Conservation (phyloP, 2,888 invertebrate species). For the Drosophila phalerata region DNA sequence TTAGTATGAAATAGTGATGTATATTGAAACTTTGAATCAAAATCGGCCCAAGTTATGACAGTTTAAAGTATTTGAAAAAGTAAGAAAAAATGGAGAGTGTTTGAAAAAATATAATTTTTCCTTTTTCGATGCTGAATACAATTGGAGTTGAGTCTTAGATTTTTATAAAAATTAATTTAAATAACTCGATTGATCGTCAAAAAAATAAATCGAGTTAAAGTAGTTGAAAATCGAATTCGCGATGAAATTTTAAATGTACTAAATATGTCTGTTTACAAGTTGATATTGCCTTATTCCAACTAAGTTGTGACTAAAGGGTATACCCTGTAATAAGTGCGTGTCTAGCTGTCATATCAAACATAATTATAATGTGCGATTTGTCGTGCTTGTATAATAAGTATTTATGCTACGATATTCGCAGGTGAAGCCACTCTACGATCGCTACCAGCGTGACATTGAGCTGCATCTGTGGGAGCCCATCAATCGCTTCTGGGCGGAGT, state of each 20-base stretch:
- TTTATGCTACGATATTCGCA: conserved; percentile 68
- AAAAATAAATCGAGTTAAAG: too few species aligned
- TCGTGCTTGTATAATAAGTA: conserved; percentile 14
- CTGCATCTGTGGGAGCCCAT: conserved; percentile 86
- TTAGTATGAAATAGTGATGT: not conserved
- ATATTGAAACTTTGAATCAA: too few species aligned
- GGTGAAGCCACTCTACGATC: conserved; percentile 87
- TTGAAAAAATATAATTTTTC: too few species aligned
- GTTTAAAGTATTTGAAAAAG: too few species aligned
- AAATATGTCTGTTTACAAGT: not conserved
- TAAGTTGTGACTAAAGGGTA: not conserved
- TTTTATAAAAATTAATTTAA: too few species aligned
- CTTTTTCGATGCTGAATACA: too few species aligned
- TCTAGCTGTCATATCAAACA: conserved; percentile 14
- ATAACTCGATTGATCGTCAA: too few species aligned
- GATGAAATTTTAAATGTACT: too few species aligned
- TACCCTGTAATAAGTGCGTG: conserved; percentile 19
- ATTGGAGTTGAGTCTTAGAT: too few species aligned
- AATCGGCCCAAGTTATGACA: too few species aligned
- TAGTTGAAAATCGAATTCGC: too few species aligned
- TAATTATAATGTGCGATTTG: conserved; percentile 11
- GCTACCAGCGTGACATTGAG: conserved; percentile 87
- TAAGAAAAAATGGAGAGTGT: too few species aligned
- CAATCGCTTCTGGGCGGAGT: conserved; percentile 88
- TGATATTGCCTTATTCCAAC: not conserved